A percentile compares a stretch with the other conserved stretches of the same genome.
Conservation (phyloP, 2,797 vertebrate genomes). For the Phrynocephalus vlangalii region DNA sequence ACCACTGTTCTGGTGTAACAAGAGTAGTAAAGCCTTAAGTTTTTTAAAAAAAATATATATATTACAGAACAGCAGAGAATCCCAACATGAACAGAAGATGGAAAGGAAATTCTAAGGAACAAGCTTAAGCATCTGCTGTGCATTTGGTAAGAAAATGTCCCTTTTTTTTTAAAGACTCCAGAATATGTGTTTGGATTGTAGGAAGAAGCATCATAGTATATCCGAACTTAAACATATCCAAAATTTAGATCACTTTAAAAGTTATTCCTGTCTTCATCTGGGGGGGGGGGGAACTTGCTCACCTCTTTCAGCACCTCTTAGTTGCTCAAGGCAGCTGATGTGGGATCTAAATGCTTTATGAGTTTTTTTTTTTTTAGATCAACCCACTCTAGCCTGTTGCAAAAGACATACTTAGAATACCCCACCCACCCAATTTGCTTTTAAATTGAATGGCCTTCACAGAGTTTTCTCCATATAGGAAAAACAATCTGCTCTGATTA, state of each 20-base stretch:
- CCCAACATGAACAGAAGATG: background rate
- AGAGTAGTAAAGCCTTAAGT: background rate
- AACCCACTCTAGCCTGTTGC: background rate
- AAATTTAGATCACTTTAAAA: constrained; percentile 1
- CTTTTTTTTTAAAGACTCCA: background rate
- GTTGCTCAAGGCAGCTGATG: background rate
- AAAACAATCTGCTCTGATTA: background rate
- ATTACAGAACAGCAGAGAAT: background rate
- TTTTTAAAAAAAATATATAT: background rate
- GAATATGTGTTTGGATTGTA: background rate
- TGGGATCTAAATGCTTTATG: background rate
- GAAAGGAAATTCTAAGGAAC: background rate
- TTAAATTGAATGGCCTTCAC: too few relatives aligned
- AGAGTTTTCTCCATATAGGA: too few relatives aligned
- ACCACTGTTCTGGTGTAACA: background rate
- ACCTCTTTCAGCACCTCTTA: background rate
- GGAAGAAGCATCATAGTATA: background rate
- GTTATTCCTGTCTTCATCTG: background rate
- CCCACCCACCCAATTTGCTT: background rate
- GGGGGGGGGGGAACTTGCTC: background rate
- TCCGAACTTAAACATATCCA: background rate
- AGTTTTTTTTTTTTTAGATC: background rate
- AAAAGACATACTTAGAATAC: background rate
- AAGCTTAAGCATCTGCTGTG: background rate
- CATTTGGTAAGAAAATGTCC: background rate